These are phyloP conservation scores for Urocynchramus pylzowi DNA, from an alignment of 2,113 vertebrate genomes.

Conservation along the genomic window DNA sequence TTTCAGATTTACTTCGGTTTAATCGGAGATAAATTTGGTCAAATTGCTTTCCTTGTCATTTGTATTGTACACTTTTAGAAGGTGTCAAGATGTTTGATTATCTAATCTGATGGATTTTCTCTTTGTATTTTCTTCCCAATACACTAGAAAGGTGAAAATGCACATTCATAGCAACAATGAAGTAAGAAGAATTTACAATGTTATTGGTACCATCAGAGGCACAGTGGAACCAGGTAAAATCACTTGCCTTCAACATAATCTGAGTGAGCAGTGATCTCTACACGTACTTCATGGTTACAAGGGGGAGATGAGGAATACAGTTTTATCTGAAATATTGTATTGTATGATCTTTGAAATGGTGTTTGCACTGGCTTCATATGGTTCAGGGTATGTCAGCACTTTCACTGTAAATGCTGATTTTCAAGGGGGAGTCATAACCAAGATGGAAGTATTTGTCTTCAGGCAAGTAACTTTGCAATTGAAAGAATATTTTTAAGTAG, in stretches of 20 bases:
- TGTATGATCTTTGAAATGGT: not conserved
- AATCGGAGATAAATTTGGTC: not conserved
- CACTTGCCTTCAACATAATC: not conserved
- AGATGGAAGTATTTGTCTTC: not conserved
- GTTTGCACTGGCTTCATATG: not conserved
- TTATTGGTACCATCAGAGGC: constrained; percentile 88
- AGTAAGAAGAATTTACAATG: constrained; percentile 91
- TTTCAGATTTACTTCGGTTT: not conserved
- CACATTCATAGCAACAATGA: constrained; percentile 81
- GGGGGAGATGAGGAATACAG: not conserved
- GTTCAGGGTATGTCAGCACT: not conserved
- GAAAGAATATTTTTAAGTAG: not conserved
- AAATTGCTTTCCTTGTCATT: not conserved
- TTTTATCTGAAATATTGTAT: not conserved
- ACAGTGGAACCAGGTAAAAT: constrained; percentile 86
- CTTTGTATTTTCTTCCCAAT: not conserved
- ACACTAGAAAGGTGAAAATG: constrained; percentile 85
- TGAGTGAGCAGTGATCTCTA: not conserved
- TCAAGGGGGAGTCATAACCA: not conserved
- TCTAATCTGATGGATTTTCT: not conserved
- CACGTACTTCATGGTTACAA: not conserved
- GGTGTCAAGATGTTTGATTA: not conserved
- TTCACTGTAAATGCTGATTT: not conserved
- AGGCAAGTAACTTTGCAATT: not conserved
- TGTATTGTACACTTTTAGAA: not conserved